phyloP scores from a whole-genome alignment of 2,888 invertebrate genomes.

The Onchidella celtica region DNA sequence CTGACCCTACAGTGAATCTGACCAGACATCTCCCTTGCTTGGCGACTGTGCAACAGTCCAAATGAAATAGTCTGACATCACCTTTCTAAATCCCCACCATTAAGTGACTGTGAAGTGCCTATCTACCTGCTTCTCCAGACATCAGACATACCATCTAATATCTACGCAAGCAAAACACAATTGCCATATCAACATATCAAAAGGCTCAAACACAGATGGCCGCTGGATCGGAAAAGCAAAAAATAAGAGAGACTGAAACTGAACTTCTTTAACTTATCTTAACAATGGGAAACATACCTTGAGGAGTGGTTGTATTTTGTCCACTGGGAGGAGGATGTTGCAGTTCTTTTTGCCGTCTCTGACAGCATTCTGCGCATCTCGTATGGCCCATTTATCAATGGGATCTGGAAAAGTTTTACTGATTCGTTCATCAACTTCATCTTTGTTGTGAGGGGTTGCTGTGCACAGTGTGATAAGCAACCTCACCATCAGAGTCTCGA shows the following conservation, averaged over 20 bases:
- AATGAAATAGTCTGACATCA: no score
- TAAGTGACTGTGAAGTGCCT: no score
- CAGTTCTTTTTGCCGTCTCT: slow-evolving; percentile 85
- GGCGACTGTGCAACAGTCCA: no score
- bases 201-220: neutral
- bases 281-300: slow-evolving; percentile 80
- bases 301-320: slow-evolving; percentile 92
- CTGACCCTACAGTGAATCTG: no score
- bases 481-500: slow-evolving; percentile 93
- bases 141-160: no score
- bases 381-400: slow-evolving; percentile 95
- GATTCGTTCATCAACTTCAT: slow-evolving; percentile 95
- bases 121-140: no score
- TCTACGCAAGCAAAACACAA: no score
- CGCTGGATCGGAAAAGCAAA: neutral
- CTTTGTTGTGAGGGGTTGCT: slow-evolving; percentile 75
- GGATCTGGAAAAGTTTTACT: slow-evolving; percentile 96
- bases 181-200: no score
- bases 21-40: no score
- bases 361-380: slow-evolving; percentile 92
- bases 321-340: slow-evolving; percentile 89
- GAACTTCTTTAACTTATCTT: neutral
- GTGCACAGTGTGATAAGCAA: slow-evolving; percentile 93
- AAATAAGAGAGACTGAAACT: neutral
- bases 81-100: no score